Evolutionary conservation across 2,113 vertebrate species (phyloP), one percentile per base, ranked within the genome.

Genomic region (Oxygymnocypris stewartii): DNA sequence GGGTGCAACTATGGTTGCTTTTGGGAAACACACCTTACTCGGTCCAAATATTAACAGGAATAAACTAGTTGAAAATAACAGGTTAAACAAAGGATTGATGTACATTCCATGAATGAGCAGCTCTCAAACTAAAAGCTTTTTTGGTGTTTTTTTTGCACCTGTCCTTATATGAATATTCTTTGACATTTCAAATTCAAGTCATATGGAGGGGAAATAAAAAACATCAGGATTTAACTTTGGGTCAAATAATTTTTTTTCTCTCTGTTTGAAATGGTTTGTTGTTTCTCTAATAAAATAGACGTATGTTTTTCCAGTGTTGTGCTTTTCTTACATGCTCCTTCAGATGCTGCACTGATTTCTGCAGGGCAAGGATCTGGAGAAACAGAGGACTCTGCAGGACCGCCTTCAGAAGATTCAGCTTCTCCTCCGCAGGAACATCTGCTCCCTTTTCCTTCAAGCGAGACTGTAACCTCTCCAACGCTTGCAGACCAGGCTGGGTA

Each of bases 301-400:
- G 20, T 10, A 23, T 40, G 37, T 25, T 71, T 71, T 73, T 5
- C 31, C 65, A 23, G 47, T 67, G 10, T 10, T 78, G 42, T 42
- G 16, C 11, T 54, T 20, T 10, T 1, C 91, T 63, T 94, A 99
- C 98, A 97, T 97, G 97, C 75, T 98, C 97, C 94, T 94, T 96
- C 85, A 97, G 91, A 44, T 97, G 96, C 85, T 99, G 98, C 82
- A 98, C 94, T 0, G 97, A 97, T 91, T 96, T 96, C 94, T 99
- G 98, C 82, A 99, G 92, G 84, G 90, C 96, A 88, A 99, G 94
- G 91, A 99, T 98, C 91, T 99, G 97, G 89, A 96, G 97, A 92
- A 99, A 99, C 82, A 99, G 96, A n/a, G 98, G 97, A 91, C 98
- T 99, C 93, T 99, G 97, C 28, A 99, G 94, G 75, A 99, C 96